Conservation (phyloP, 2,797 vertebrate genomes). For the Anas flavirostris region DNA sequence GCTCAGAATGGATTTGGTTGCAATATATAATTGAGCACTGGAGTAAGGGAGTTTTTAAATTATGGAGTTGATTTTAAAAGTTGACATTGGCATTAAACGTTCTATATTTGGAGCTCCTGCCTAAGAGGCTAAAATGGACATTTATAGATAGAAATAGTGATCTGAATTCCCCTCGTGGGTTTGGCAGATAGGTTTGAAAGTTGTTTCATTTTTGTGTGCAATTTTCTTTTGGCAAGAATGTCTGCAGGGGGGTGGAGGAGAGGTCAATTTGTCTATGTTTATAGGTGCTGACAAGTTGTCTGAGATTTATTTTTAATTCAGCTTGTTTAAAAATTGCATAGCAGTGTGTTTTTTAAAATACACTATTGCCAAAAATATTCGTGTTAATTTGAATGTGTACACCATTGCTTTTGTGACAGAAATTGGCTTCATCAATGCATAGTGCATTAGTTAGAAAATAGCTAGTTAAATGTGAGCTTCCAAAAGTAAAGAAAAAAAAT, state of each 20-base stretch:
- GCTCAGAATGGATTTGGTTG: constrained; percentile 10
- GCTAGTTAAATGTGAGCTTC: not conserved
- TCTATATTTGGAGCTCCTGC: constrained; percentile 36
- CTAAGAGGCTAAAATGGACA: constrained; percentile 17
- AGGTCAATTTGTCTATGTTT: constrained; percentile 60
- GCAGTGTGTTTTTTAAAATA: not conserved
- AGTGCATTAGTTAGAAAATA: not conserved
- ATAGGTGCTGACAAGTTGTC: constrained; percentile 41
- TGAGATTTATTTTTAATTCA: constrained; percentile 35
- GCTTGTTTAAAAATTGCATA: constrained; percentile 5
- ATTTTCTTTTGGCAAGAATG: constrained; percentile 56
- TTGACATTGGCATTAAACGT: constrained; percentile 19
- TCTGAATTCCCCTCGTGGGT: constrained; percentile 50
- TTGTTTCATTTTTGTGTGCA: constrained; percentile 20
- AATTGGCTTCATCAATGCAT: not conserved
- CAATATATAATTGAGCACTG: not conserved
- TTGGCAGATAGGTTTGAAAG: constrained; percentile 38
- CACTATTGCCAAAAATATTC: not conserved
- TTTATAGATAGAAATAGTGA: constrained; percentile 47
- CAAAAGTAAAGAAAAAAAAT: not conserved
- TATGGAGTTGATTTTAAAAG: constrained; percentile 19
- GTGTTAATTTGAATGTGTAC: not conserved
- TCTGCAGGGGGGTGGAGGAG: not conserved
- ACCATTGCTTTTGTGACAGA: not conserved
- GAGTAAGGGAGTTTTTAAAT: constrained; percentile 16